These are phyloP conservation scores for Ectemnius continuus DNA, from an alignment of 2,888 invertebrate genomes.

Conservation along the genomic window DNA sequence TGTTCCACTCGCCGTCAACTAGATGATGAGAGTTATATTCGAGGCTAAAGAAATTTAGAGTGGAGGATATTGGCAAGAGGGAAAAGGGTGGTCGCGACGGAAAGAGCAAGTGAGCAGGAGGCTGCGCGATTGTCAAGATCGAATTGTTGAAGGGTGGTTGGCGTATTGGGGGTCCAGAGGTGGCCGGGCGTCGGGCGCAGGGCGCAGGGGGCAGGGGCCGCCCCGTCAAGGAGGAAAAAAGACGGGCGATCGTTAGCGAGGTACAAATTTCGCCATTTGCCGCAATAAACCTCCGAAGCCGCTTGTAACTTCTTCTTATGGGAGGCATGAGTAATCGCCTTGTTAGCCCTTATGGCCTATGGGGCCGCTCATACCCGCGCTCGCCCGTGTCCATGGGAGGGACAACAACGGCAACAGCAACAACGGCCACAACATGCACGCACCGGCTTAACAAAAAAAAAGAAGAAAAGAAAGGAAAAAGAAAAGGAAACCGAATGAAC, in stretches of 20 bases:
- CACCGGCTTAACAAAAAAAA: constrained; percentile 53
- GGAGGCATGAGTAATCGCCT: constrained; percentile 77
- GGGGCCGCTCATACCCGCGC: constrained; percentile 64
- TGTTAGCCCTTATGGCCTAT: constrained; percentile 77
- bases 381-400: constrained; percentile 58
- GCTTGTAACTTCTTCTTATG: constrained; percentile 77
- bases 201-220: constrained; percentile 17
- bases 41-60: too few species aligned
- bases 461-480: constrained; percentile 55
- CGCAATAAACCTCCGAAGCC: constrained; percentile 76
- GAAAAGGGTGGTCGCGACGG: background rate
- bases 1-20: too few species aligned
- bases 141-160: background rate
- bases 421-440: constrained; percentile 56
- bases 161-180: background rate
- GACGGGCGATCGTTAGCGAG: constrained; percentile 74
- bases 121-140: constrained; percentile 13
- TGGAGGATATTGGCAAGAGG: background rate
- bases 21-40: too few species aligned
- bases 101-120: background rate
- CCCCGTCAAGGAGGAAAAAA: constrained; percentile 55
- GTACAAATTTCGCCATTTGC: constrained; percentile 78
- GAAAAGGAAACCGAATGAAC: constrained; percentile 23
- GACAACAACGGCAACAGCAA: constrained; percentile 50
- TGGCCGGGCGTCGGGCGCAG: too few species aligned